Evolutionary conservation across 2,113 vertebrate genomes (phyloP).

Genomic region (Bucco capensis): DNA sequence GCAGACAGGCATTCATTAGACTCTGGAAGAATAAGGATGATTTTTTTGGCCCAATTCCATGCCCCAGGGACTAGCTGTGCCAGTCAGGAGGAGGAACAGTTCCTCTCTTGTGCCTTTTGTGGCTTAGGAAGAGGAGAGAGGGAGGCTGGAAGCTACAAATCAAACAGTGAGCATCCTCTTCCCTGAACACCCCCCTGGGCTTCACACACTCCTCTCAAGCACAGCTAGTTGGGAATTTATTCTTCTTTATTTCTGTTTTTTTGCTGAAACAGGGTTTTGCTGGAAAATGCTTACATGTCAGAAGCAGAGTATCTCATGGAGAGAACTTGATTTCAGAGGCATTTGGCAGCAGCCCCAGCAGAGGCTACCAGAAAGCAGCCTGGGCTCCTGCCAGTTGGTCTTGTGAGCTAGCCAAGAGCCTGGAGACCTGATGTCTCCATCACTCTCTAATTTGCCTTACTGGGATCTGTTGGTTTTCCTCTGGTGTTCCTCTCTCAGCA

Average conservation of each 20-base stretch:
- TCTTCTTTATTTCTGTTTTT: too few species aligned
- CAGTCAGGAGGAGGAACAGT: neutral
- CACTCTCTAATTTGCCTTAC: neutral
- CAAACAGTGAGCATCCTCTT: slow-evolving; percentile 52
- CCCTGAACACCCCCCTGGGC: slow-evolving; percentile 35
- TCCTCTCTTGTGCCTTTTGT: slow-evolving; percentile 28
- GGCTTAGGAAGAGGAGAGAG: neutral
- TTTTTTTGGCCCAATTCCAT: neutral
- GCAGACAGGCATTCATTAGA: slow-evolving; percentile 25
- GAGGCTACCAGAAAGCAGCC: neutral
- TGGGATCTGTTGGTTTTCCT: neutral
- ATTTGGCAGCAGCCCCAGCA: neutral
- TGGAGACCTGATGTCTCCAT: neutral
- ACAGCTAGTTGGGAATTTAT: neutral
- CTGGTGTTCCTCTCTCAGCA: neutral
- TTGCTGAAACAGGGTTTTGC: slow-evolving; percentile 43
- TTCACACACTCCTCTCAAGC: slow-evolving; percentile 7
- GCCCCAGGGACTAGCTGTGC: neutral
- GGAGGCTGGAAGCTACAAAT: slow-evolving; percentile 45
- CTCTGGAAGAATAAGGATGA: neutral
- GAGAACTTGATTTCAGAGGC: slow-evolving; percentile 9
- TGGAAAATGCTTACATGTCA: slow-evolving; percentile 34
- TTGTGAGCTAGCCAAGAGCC: neutral
- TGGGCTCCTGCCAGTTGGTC: neutral
- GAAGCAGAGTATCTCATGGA: neutral